phyloP scores from a whole-genome alignment of 2,888 invertebrate species.

The Chaitophorus viminalis region DNA sequence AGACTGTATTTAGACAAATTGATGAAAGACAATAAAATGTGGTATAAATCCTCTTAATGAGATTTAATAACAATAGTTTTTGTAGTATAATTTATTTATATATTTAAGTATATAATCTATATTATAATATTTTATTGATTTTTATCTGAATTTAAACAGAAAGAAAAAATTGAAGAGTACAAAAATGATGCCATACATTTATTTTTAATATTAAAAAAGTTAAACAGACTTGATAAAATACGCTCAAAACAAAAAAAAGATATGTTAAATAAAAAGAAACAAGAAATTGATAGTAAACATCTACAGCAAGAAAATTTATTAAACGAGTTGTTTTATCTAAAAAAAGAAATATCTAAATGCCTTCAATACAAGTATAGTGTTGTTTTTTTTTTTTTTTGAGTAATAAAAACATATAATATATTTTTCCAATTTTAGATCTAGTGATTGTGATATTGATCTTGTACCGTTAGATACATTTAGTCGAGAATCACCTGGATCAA shows the following conservation, averaged over 20 bases:
- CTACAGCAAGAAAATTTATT: conserved; percentile 90
- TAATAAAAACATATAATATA: background rate
- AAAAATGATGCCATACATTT: conserved; percentile 79
- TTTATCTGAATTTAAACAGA: no score
- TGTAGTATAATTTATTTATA: no score
- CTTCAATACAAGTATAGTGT: conserved; percentile 83
- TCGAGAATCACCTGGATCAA: conserved; percentile 77
- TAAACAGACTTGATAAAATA: conserved; percentile 91
- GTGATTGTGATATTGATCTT: conserved; percentile 91
- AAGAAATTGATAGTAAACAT: conserved; percentile 88
- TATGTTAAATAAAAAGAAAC: conserved; percentile 82
- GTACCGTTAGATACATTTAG: conserved; percentile 87
- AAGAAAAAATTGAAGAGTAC: conserved; percentile 71
- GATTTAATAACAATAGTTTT: no score
- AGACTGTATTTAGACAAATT: no score
- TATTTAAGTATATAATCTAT: no score
- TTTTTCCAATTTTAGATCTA: conserved; percentile 72
- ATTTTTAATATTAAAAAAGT: conserved; percentile 85
- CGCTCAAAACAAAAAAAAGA: conserved; percentile 85
- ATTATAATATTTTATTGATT: no score
- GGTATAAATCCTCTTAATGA: no score
- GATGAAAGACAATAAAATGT: no score
- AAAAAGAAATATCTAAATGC: conserved; percentile 94
- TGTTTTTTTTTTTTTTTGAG: conserved; percentile 64
- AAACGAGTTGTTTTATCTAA: conserved; percentile 92